Conservation (phyloP, 2,113 vertebrate genomes). For the Salminus brasiliensis region DNA sequence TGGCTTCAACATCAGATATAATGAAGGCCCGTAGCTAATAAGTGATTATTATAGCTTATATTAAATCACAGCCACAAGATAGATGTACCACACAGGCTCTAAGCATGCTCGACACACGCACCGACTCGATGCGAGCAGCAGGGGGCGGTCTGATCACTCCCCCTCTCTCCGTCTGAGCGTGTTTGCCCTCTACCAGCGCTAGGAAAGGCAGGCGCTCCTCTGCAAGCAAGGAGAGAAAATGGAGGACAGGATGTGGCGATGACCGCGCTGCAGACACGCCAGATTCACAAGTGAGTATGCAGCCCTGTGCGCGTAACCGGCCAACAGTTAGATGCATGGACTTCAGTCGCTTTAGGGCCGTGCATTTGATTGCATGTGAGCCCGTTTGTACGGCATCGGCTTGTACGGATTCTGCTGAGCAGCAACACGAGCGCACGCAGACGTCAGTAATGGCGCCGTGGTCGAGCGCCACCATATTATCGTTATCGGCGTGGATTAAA, state of each 20-base stretch:
- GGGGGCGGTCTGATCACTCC: too few species aligned
- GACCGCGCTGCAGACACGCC: slow-evolving; percentile 26
- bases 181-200: neutral
- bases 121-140: too few species aligned
- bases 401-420: neutral
- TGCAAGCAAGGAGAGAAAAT: slow-evolving; percentile 49
- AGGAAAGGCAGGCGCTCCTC: neutral
- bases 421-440: neutral
- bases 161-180: too few species aligned
- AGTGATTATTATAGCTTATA: too few species aligned
- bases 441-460: slow-evolving; percentile 52
- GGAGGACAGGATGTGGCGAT: slow-evolving; percentile 41
- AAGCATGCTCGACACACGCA: too few species aligned
- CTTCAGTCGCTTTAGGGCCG: neutral
- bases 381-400: neutral
- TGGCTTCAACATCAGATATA: too few species aligned
- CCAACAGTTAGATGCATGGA: neutral
- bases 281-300: slow-evolving; percentile 43
- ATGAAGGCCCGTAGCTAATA: too few species aligned
- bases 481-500: neutral
- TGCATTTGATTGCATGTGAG: too few species aligned
- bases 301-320: neutral
- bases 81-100: too few species aligned
- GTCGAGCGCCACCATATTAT: slow-evolving; percentile 27
- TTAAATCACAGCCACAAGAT: too few species aligned